Evolutionary conservation across 92 coral and sea anemone species (phyloP), one percentile per base, ranked within the genome.

Genomic region (Siderastrea siderea): DNA sequence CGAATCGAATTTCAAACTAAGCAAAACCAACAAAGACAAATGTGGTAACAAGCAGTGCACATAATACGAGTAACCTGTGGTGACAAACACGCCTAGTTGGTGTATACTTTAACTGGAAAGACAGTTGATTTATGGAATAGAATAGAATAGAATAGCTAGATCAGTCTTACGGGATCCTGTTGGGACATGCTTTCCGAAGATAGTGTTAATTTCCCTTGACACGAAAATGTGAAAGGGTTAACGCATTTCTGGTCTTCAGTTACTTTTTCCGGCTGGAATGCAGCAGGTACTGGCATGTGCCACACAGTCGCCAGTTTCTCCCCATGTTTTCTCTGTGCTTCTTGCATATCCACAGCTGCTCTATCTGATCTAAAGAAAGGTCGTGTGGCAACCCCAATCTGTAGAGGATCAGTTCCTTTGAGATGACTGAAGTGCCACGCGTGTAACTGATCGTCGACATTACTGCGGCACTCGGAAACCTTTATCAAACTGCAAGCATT

Each of bases 131-230:
- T n/a, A n/a, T n/a, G n/a, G n/a, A n/a, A n/a, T n/a, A n/a, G n/a
- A n/a, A n/a, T n/a, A n/a, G n/a, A n/a, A 16, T 16, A 62, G 13
- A 62, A 62, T 49, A 75, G n/a, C n/a, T 48, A 51, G 57, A 63
- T 80, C 48, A 82, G 17, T 83, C 95, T 88, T 84, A 92, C 95
- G 87, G 69, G 93, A 89, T 86, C 95, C 95, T 44, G 55, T 59
- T 70, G 95, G 92, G 55, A 88, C 90, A 80, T 71, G 78, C 62
- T 84, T 73, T 81, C 91, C 89, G 79, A 64, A 92, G 6, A 92
- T 62, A n/a, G 48, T 9, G 12, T 48, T 65, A 9, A 87, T 93
- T 91, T 91, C 90, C 90, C 80, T 91, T 78, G 96, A 86, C 90
- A 87, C 64, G 75, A 49, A 58, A 48, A 60, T 13, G 75, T 52